Conservation (phyloP, 2,888 invertebrate species). For the Patella pellucida region DNA sequence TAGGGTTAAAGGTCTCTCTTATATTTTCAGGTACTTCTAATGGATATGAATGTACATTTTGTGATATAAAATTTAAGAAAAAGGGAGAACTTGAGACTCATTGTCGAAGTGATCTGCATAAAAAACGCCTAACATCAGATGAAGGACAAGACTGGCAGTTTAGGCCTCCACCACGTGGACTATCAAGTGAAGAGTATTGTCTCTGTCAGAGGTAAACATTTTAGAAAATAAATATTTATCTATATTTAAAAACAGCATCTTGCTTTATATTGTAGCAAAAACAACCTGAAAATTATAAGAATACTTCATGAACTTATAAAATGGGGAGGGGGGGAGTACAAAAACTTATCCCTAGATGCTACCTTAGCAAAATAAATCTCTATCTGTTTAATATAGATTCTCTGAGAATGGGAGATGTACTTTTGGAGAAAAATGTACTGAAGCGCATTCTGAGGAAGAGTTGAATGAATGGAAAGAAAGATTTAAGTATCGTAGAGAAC, state of each 20-base stretch:
- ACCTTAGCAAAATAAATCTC: too few species aligned
- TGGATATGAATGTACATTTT: conserved; percentile 47
- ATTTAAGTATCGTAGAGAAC: conserved; percentile 76
- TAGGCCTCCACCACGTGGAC: conserved; percentile 80
- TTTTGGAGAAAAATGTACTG: conserved; percentile 81
- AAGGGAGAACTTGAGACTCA: conserved; percentile 61
- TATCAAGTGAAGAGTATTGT: conserved; percentile 78
- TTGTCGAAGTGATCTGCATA: conserved; percentile 73
- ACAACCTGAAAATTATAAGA: too few species aligned
- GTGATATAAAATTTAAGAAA: conserved; percentile 55
- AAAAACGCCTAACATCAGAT: conserved; percentile 79
- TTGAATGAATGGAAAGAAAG: conserved; percentile 82
- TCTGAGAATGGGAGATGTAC: conserved; percentile 73
- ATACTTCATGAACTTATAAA: too few species aligned
- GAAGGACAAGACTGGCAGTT: conserved; percentile 74
- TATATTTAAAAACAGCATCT: neutral
- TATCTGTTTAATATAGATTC: conserved; percentile 36
- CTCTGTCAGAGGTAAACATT: conserved; percentile 76
- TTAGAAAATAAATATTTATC: neutral
- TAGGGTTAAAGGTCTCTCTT: too few species aligned
- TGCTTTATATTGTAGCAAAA: neutral
- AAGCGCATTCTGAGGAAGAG: conserved; percentile 82
- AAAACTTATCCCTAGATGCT: too few species aligned
- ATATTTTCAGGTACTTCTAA: neutral
- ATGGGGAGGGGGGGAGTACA: too few species aligned